Percentiles rank a stretch among this genome's conserved stretches.
These are phyloP conservation scores for Ditula angustiorana DNA, from an alignment of 2,888 invertebrate genomes.

Conservation along the genomic window DNA sequence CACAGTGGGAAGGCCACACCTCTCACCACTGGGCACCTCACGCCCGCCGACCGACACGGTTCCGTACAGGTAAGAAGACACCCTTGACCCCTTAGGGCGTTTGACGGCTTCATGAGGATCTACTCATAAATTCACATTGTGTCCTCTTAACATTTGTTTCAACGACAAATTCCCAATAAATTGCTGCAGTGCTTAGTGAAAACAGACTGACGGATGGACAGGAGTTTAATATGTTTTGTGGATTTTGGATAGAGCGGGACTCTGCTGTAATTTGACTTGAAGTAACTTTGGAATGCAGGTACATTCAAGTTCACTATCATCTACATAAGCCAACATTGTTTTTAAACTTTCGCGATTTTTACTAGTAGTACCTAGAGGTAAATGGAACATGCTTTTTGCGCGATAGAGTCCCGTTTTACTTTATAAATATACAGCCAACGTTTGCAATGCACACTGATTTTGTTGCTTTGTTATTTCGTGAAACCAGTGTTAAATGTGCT, in stretches of 20 bases:
- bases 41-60: slow-evolving; percentile 98
- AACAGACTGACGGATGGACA: slow-evolving; percentile 3
- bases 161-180: neutral
- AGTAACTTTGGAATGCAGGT: slow-evolving; percentile 1
- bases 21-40: slow-evolving; percentile 92
- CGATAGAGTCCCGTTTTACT: slow-evolving; percentile 7
- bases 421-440: slow-evolving; percentile 3
- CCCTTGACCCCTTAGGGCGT: neutral
- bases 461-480: too few relatives aligned
- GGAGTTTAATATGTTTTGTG: slow-evolving; percentile 2
- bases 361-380: neutral
- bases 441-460: neutral
- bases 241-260: slow-evolving; percentile 6
- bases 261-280: slow-evolving; percentile 7
- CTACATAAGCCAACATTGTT: slow-evolving; percentile 4
- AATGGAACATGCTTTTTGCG: slow-evolving; percentile 1
- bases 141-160: neutral
- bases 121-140: neutral
- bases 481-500: too few relatives aligned
- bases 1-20: slow-evolving; percentile 94
- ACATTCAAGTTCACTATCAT: slow-evolving; percentile 7
- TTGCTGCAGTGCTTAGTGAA: slow-evolving; percentile 1
- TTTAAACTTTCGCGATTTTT: slow-evolving; percentile 4
- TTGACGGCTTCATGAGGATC: neutral
- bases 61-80: slow-evolving; percentile 93